Evolutionary conservation across 64 coral and sea anemone species (phyloP).

Genomic region (Pachyseris speciosa): DNA sequence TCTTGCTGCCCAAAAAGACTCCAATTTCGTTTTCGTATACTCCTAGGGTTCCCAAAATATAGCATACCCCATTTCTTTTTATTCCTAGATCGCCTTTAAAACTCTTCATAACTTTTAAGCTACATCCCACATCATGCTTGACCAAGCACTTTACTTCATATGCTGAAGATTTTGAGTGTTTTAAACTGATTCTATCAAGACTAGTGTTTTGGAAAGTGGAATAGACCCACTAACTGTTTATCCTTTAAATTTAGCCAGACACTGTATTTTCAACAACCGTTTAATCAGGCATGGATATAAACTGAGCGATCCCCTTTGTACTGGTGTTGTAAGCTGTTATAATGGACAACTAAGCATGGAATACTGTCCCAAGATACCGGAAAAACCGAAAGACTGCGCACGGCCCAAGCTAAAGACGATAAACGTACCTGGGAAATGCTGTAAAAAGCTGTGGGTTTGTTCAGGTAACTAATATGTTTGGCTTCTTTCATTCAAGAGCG

Average conservation of each 20-base stretch:
- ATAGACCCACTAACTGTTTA: no score
- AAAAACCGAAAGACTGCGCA: conserved; percentile 75
- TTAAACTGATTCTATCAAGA: no score
- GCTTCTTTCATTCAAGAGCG: background rate
- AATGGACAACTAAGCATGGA: conserved; percentile 76
- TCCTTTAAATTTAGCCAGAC: conserved; percentile 42
- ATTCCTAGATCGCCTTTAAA: no score
- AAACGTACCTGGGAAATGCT: conserved; percentile 75
- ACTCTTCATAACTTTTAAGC: no score
- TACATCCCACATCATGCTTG: no score
- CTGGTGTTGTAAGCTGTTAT: conserved; percentile 75
- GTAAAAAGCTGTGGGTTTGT: conserved; percentile 84
- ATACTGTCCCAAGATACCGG: conserved; percentile 78
- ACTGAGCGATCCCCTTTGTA: conserved; percentile 88
- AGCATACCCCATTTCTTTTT: no score
- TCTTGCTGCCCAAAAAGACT: no score
- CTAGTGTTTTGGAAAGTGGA: no score
- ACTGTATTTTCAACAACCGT: conserved; percentile 69
- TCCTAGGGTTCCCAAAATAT: no score
- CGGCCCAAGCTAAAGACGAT: conserved; percentile 72
- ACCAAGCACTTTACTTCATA: no score
- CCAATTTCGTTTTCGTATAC: no score
- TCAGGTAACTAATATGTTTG: conserved; percentile 48
- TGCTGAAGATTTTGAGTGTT: no score
- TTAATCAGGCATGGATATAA: conserved; percentile 81